A percentile compares a stretch with the other conserved stretches of the same genome.
Conservation (phyloP, 2,797 vertebrate genomes). For the Melanitta fusca region DNA sequence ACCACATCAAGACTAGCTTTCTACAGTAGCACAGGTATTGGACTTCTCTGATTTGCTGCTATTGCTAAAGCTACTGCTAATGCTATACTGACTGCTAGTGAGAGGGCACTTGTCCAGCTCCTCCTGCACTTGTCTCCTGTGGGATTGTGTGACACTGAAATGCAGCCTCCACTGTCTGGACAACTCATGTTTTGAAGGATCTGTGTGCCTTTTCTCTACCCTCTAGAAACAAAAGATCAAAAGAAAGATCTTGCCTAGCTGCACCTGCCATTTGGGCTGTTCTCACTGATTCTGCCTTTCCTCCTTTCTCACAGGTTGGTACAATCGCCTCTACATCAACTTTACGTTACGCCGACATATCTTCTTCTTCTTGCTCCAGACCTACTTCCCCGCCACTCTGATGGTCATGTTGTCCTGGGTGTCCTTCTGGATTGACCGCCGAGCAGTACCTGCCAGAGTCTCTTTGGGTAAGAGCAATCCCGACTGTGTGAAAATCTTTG, state of each 20-base stretch:
- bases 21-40: slow-evolving; percentile 95
- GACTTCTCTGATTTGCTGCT: background rate
- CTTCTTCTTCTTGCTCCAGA: slow-evolving; percentile 97
- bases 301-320: slow-evolving; percentile 87
- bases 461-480: slow-evolving; percentile 86
- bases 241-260: background rate
- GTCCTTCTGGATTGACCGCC: slow-evolving; percentile 95
- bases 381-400: slow-evolving; percentile 92
- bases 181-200: background rate
- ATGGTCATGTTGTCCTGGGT: slow-evolving; percentile 99
- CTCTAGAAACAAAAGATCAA: background rate
- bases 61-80: background rate
- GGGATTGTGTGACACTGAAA: background rate
- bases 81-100: background rate
- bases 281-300: background rate
- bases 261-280: background rate
- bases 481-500: background rate
- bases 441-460: slow-evolving; percentile 93
- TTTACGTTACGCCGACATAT: slow-evolving; percentile 94
- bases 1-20: slow-evolving; percentile 94
- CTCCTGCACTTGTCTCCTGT: background rate
- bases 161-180: background rate
- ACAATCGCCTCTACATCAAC: slow-evolving; percentile 96
- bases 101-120: background rate
- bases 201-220: background rate